These are phyloP conservation scores for Holothuria leucospilota DNA, from an alignment of 53 echinoderm and acorn worm species.

Conservation along the genomic window DNA sequence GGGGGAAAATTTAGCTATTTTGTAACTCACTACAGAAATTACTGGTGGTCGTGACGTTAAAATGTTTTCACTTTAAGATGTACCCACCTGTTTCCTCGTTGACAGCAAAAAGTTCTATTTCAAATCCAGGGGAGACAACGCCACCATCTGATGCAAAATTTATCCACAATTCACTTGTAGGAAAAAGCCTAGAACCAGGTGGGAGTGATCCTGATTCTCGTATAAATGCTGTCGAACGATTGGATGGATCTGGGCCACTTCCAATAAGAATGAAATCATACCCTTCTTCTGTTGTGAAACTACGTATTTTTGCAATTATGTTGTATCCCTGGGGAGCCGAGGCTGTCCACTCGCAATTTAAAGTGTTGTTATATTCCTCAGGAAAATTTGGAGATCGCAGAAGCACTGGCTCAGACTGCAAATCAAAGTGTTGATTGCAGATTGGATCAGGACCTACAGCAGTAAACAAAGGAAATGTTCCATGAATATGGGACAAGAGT, in stretches of 20 bases:
- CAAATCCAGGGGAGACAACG: constrained; percentile 2
- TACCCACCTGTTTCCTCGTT: too few relatives aligned
- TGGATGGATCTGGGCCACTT: constrained; percentile 4
- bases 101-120: constrained; percentile 11
- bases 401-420: background rate
- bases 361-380: background rate
- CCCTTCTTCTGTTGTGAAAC: background rate
- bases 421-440: constrained; percentile 6
- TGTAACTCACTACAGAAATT: too few relatives aligned
- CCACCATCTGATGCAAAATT: constrained; percentile 2
- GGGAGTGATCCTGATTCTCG: background rate
- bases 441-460: constrained; percentile 24
- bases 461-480: too few relatives aligned
- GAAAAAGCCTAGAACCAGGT: background rate
- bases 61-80: too few relatives aligned
- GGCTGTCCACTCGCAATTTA: constrained; percentile 19
- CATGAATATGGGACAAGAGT: too few relatives aligned
- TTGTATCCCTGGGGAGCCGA: constrained; percentile 17
- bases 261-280: constrained; percentile 9
- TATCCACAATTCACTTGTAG: constrained; percentile 1
- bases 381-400: constrained; percentile 33
- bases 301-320: constrained; percentile 9
- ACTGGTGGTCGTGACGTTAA: too few relatives aligned
- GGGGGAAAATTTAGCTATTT: too few relatives aligned
- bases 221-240: background rate